These are phyloP conservation scores for Leguminivora glycinivorella DNA, from an alignment of 1,140 invertebrate species.

Conservation along the genomic window DNA sequence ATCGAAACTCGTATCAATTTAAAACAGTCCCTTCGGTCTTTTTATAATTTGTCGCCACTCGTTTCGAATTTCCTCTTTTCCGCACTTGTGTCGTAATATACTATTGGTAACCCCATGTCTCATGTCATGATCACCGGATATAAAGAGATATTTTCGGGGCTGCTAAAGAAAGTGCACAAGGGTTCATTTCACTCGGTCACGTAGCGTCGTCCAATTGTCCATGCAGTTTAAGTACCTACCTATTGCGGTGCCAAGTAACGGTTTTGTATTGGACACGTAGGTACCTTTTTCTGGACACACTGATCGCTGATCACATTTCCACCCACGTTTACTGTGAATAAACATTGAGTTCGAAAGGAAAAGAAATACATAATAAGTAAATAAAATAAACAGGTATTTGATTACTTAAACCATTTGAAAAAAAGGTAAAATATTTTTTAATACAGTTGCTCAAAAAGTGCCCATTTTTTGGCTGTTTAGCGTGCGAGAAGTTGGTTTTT, in stretches of 20 bases:
- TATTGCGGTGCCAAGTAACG: neutral
- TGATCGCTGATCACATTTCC: neutral
- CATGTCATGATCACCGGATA: too few relatives aligned
- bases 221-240: too few relatives aligned
- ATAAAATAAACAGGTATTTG: neutral
- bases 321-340: neutral
- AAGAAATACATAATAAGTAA: neutral
- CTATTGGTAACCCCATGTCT: too few relatives aligned
- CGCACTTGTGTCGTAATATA: too few relatives aligned
- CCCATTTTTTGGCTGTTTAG: too few relatives aligned
- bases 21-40: too few relatives aligned
- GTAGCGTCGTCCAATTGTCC: conserved; percentile 8
- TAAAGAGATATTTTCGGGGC: neutral
- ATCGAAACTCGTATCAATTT: too few relatives aligned
- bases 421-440: neutral
- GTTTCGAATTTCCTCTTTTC: too few relatives aligned
- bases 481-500: too few relatives aligned
- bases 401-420: neutral
- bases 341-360: neutral
- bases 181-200: conserved; percentile 3
- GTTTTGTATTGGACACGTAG: conserved; percentile 3
- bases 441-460: too few relatives aligned
- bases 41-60: too few relatives aligned
- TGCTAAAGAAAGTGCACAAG: neutral
- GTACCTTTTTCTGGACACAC: neutral